Evolutionary conservation across 53 echinoderm and acorn worm genomes (phyloP).

Genomic region (Pentamera pediparva): DNA sequence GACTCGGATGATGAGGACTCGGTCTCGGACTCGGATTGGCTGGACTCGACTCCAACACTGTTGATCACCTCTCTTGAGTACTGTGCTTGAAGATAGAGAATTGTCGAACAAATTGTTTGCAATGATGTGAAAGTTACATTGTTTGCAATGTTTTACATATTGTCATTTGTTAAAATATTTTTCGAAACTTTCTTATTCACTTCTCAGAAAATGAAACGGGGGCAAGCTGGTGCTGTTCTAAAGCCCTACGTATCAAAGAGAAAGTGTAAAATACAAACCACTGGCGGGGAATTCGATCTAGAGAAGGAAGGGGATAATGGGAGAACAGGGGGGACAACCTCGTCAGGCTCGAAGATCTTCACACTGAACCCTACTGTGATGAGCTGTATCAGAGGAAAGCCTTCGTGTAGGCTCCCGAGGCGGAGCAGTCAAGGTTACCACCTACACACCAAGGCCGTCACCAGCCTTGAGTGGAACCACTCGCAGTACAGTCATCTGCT

Average conservation of each 20-base stretch:
- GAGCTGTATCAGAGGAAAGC: constrained; percentile 1
- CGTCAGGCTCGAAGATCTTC: not conserved
- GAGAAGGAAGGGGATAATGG: not conserved
- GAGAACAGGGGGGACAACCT: not conserved
- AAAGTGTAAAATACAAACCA: not conserved
- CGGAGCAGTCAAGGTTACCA: not conserved
- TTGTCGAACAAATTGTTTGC: too few relatives aligned
- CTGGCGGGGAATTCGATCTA: not conserved
- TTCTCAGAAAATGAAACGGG: not conserved
- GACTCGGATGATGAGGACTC: too few relatives aligned
- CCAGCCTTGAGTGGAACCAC: constrained; percentile 64
- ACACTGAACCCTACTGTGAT: constrained; percentile 15
- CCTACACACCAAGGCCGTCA: constrained; percentile 56
- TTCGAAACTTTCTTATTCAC: too few relatives aligned
- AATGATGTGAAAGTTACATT: too few relatives aligned
- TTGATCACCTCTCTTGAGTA: too few relatives aligned
- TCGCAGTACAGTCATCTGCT: constrained; percentile 76
- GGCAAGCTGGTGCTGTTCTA: not conserved
- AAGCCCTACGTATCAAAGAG: constrained; percentile 20
- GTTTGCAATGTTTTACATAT: too few relatives aligned
- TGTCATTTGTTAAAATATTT: too few relatives aligned
- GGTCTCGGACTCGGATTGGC: too few relatives aligned
- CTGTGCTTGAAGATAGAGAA: too few relatives aligned
- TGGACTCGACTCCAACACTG: too few relatives aligned
- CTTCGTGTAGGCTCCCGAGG: constrained; percentile 31